Evolutionary conservation across 1,140 invertebrate species (phyloP), one percentile per base, ranked within the genome.

Genomic region (Caenorhabditis brenneri): DNA sequence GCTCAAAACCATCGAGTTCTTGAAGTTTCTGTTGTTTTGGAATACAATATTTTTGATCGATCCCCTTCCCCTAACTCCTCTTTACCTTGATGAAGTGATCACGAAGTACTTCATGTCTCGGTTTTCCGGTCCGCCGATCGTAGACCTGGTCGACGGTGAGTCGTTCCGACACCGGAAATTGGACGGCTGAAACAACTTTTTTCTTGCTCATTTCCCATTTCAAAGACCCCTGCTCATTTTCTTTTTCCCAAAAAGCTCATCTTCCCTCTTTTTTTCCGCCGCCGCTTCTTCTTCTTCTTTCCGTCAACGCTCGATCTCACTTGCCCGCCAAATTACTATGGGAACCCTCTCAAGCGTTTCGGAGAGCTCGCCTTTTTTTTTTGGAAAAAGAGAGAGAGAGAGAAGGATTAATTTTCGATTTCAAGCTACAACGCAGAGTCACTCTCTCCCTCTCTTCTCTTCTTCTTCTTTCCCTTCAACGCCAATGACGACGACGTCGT

Each of bases 141-240:
- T 98, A 99, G 88, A 99, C 96, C 93, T 99, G 97, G 89, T 95
- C 93, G 91, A 95, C 94, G 88, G 95, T 96, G 91, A 99, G 93
- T 93, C 97, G 96, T 92, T 97, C 96, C 92, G 95, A 96, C 42
- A 88, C 88, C 19, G 89, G 89, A 80, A 90, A 90, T 84, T 90
- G 90, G 51, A 90, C 89, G 79, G 85, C 89, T 90, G 83, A 49
- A 90, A 89, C 1, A 33, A 33, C 36, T 5, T 22, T 55, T 81
- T 6, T 16, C 29, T 29, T 36, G 7, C 5, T 16, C 48, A 46
- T 53, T 80, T 31, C 22, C 51, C 48, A n/a, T 42, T 51, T 80
- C n/a, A 7, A 51, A 2, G 4, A 22, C 58, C 10, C 10, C 10
- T 16, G 10, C 46, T 16, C 15, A 10, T 12, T n/a, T 10, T 24